Evolutionary conservation across 2,888 invertebrate genomes (phyloP).

Genomic region (Syritta pipiens): DNA sequence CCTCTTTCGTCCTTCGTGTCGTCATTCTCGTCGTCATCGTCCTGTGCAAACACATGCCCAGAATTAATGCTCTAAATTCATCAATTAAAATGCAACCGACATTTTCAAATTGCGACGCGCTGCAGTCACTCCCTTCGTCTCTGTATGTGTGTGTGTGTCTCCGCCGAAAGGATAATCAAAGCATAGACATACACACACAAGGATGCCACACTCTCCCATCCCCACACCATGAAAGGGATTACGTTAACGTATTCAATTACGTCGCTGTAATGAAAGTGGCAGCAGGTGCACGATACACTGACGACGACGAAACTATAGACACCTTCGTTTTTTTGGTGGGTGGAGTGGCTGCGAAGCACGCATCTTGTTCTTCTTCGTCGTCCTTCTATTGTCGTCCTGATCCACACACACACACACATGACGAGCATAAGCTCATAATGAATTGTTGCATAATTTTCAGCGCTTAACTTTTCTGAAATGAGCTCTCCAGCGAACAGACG

Average conservation of each 20-base stretch:
- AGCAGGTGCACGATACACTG: conserved; percentile 39
- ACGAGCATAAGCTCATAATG: conserved; percentile 40
- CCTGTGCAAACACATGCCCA: too few relatives aligned
- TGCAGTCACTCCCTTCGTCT: background rate
- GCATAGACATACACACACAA: background rate
- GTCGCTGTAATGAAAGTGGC: conserved; percentile 36
- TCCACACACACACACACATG: background rate
- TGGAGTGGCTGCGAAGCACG: conserved; percentile 1
- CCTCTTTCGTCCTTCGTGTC: too few relatives aligned
- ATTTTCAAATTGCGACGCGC: conserved; percentile 26
- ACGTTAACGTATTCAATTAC: conserved; percentile 55
- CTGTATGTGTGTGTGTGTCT: background rate
- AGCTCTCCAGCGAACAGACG: background rate
- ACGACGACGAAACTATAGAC: conserved; percentile 7
- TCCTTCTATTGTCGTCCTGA: background rate
- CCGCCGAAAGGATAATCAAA: conserved; percentile 23
- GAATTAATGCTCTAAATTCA: conserved; percentile 44
- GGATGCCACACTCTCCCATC: background rate
- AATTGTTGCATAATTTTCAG: conserved; percentile 47
- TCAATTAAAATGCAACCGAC: conserved; percentile 57
- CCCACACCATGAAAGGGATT: conserved; percentile 9
- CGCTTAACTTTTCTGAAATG: conserved; percentile 30
- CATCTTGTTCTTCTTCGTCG: background rate
- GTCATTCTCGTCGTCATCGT: too few relatives aligned
- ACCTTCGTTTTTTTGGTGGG: too few relatives aligned